Evolutionary conservation across 2,888 invertebrate species (phyloP).

Genomic region (Peribatodes rhomboidaria): DNA sequence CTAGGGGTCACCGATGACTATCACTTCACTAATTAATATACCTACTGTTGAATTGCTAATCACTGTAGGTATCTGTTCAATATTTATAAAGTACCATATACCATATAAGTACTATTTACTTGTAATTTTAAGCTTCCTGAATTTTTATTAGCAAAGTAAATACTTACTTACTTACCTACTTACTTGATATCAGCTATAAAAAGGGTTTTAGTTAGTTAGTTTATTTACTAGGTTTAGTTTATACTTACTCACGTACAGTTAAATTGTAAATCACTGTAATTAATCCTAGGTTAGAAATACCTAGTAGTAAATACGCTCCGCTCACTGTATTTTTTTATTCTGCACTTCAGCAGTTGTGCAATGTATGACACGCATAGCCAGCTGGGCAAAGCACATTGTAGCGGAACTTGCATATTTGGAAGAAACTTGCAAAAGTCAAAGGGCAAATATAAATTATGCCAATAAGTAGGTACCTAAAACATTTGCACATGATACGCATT

Average conservation of each 20-base stretch:
- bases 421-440: constrained; percentile 34
- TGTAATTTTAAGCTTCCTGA: background rate
- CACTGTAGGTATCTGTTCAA: background rate
- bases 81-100: background rate
- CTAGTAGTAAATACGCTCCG: too few species aligned
- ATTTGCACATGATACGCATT: constrained; percentile 34
- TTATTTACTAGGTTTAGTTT: too few species aligned
- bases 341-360: too few species aligned
- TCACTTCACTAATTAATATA: constrained; percentile 10
- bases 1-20: constrained; percentile 14
- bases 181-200: too few species aligned
- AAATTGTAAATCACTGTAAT: too few species aligned
- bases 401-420: background rate
- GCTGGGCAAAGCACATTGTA: too few species aligned
- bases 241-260: too few species aligned
- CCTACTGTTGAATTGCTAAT: constrained; percentile 7
- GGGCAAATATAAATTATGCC: constrained; percentile 28
- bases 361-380: too few species aligned
- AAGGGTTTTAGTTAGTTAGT: too few species aligned
- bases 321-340: too few species aligned
- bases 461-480: constrained; percentile 19
- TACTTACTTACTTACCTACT: background rate
- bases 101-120: too few species aligned
- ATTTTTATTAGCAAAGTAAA: background rate
- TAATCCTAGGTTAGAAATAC: too few species aligned